These are phyloP conservation scores for Psittacula echo DNA, from an alignment of 2,797 vertebrate species.

Conservation along the genomic window DNA sequence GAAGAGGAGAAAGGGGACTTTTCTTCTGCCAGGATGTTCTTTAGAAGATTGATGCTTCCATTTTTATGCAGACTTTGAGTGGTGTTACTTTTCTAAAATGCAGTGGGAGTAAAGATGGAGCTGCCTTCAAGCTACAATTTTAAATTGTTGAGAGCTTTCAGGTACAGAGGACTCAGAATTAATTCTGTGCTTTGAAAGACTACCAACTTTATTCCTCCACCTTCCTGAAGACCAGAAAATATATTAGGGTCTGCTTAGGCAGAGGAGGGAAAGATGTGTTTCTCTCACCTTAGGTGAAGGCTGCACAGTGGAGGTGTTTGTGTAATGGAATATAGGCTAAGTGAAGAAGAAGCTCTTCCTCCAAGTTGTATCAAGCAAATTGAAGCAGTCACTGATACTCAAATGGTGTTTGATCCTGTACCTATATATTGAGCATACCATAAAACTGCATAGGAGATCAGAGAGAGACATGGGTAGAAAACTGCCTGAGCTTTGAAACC, in stretches of 20 bases:
- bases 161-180: background rate
- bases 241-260: background rate
- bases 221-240: background rate
- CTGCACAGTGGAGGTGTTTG: background rate
- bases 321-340: background rate
- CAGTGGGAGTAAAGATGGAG: background rate
- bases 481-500: background rate
- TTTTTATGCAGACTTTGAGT: background rate
- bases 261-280: background rate
- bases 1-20: background rate
- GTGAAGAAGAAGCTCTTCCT: background rate
- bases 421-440: background rate
- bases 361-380: background rate
- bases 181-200: background rate
- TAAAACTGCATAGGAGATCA: background rate
- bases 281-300: background rate
- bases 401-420: background rate
- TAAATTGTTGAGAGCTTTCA: background rate
- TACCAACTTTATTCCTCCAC: background rate
- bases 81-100: background rate
- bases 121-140: background rate
- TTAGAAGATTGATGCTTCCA: background rate
- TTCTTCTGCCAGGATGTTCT: background rate
- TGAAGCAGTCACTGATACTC: background rate
- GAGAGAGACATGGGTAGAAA: background rate